Base-by-base conservation (phyloP, 2,888 invertebrate genomes). In the Hypsopygia costalis region DNA sequence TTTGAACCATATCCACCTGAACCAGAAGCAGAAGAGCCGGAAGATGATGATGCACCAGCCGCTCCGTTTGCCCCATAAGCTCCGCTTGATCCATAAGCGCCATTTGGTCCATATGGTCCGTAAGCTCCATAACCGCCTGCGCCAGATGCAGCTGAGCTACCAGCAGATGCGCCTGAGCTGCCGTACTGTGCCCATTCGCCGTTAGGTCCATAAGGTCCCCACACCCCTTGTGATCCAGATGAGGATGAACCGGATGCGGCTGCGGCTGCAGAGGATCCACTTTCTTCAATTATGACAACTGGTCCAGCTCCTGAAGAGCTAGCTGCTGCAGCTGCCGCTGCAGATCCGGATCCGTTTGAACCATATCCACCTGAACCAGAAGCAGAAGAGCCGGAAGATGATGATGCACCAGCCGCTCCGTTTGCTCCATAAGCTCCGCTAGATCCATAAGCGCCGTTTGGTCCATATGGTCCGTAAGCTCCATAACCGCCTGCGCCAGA, bases 1-100 rank as follows among this genome's bases (percentile, higher is more conserved):
- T 16, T n/a, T 25, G 40, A 7, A 20, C 43, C 41, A 7, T 31
- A 28, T 41, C 46, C 48, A 6, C 36, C 8, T 16, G 36, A 22
- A 41, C 52, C 47, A 20, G 30, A n/a, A 11, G 34, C 8, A 3
- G 49, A 44, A 8, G 52, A 21, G 21, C 21, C 44, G n/a, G n/a
- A n/a, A 10, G 49, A 38, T n/a, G 44, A 33, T 9, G 49, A 33
- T 6, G 40, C 49, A 28, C 42, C 39, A 28, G 40, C 43, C 6
- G 21, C 21, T 21, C 21, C 21, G 21, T 6, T 21, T 21, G 21
- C 21, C 6, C 47, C n/a, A 34, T 6, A 31, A 39, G 31, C 1
- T 30, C 45, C 45, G 27, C 41, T 11, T 38, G 34, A 30, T 16
- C 47, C 50, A 6, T 36, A 12, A 20, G 20, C 32, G 31, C 46